A percentile compares a stretch with the other conserved stretches of the same genome.
Conservation (phyloP, 1,140 invertebrate species). For the Batillaria attramentaria region DNA sequence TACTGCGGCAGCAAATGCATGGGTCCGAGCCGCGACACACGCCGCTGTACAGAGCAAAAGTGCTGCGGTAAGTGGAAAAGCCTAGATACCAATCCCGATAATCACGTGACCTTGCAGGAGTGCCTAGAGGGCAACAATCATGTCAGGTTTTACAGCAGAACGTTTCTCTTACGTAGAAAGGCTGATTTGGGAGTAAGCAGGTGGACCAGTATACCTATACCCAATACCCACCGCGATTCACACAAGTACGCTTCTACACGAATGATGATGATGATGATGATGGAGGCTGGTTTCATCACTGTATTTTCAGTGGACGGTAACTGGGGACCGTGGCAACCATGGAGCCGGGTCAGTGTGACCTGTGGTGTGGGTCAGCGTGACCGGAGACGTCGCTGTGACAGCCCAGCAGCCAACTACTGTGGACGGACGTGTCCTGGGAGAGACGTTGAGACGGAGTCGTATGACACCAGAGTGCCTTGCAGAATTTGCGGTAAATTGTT, state of each 20-base stretch:
- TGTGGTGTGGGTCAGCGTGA: conserved; percentile 49
- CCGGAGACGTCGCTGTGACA: conserved; percentile 45
- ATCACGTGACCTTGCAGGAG: too few relatives aligned
- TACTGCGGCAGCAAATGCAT: background rate
- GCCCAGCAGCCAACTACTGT: conserved; percentile 46
- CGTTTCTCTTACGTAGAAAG: too few relatives aligned
- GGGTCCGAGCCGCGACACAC: background rate
- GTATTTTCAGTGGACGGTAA: conserved; percentile 50
- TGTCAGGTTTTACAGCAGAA: too few relatives aligned
- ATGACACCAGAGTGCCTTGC: conserved; percentile 43
- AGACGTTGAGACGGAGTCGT: conserved; percentile 39
- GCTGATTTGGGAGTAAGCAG: too few relatives aligned
- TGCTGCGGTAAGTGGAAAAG: conserved; percentile 22
- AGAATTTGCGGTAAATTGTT: conserved; percentile 30
- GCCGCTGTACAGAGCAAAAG: background rate
- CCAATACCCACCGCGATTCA: too few relatives aligned
- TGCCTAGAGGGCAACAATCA: background rate
- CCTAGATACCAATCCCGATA: too few relatives aligned
- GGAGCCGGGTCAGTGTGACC: conserved; percentile 47
- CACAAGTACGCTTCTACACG: too few relatives aligned
- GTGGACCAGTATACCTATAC: too few relatives aligned
- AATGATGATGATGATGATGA: too few relatives aligned
- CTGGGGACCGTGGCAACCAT: conserved; percentile 56
- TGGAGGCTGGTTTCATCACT: background rate
- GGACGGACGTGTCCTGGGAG: conserved; percentile 49